Evolutionary conservation across 2,888 invertebrate genomes (phyloP).

Genomic region (Dicranocentrus wangi): DNA sequence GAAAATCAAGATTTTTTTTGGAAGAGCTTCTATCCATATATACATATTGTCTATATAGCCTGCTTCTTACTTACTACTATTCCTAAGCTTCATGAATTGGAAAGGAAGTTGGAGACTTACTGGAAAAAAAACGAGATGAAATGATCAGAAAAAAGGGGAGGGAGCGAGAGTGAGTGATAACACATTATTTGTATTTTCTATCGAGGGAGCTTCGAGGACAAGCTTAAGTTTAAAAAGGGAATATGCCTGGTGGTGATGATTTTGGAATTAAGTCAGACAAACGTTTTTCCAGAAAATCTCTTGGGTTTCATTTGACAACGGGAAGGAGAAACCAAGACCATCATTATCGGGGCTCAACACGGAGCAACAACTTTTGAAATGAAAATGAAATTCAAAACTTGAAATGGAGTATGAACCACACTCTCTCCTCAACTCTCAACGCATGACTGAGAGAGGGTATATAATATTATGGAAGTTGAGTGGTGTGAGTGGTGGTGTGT

Average conservation of each 20-base stretch:
- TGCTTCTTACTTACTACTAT: too few species aligned
- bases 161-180: slow-evolving; percentile 11
- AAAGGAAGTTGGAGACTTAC: slow-evolving; percentile 10
- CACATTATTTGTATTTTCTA: too few species aligned
- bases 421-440: too few species aligned
- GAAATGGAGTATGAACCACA: slow-evolving; percentile 52
- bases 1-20: slow-evolving; percentile 6
- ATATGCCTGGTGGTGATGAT: slow-evolving; percentile 63
- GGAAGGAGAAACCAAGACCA: background rate
- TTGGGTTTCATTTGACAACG: slow-evolving; percentile 39
- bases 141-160: slow-evolving; percentile 21
- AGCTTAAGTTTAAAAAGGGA: slow-evolving; percentile 49
- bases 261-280: slow-evolving; percentile 61
- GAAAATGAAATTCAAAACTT: slow-evolving; percentile 37
- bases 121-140: slow-evolving; percentile 26
- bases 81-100: slow-evolving; percentile 24
- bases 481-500: too few species aligned
- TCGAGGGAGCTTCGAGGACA: background rate
- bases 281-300: slow-evolving; percentile 51
- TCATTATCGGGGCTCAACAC: background rate
- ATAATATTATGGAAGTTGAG: too few species aligned
- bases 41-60: too few species aligned
- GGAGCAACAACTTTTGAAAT: slow-evolving; percentile 16
- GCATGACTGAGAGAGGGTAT: too few species aligned
- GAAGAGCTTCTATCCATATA: too few species aligned